Evolutionary conservation across 2,888 invertebrate genomes (phyloP).

Genomic region (Mantis religiosa): DNA sequence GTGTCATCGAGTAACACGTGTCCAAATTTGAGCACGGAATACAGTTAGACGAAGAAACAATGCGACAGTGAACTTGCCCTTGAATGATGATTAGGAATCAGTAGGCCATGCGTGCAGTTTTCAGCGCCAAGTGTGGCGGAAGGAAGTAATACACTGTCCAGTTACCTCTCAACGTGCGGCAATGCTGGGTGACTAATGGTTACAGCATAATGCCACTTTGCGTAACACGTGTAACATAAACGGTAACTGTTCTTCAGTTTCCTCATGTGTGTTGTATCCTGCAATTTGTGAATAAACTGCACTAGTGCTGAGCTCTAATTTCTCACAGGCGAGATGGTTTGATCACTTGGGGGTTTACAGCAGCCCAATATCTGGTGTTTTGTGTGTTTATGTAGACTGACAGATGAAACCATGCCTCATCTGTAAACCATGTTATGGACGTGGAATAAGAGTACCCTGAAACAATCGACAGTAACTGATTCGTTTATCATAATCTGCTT

Average conservation of each 20-base stretch:
- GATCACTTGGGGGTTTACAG: too few relatives aligned
- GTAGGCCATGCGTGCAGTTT: not conserved
- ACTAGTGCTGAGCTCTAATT: too few relatives aligned
- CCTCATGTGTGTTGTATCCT: too few relatives aligned
- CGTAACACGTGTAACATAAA: not conserved
- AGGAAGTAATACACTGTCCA: not conserved
- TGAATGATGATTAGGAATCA: not conserved
- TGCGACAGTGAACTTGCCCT: not conserved
- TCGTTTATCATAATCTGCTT: too few relatives aligned
- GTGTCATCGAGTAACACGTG: not conserved
- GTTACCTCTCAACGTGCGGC: not conserved
- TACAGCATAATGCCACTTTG: not conserved
- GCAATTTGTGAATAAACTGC: too few relatives aligned
- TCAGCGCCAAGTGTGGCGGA: not conserved
- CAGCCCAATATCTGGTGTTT: too few relatives aligned
- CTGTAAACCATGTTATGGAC: too few relatives aligned
- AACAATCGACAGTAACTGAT: too few relatives aligned
- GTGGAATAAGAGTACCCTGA: too few relatives aligned
- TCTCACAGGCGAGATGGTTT: too few relatives aligned
- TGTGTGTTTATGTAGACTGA: too few relatives aligned
- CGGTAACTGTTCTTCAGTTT: not conserved
- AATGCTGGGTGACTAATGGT: not conserved
- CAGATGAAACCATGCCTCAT: too few relatives aligned
- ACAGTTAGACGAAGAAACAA: not conserved
- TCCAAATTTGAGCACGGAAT: not conserved